These are phyloP conservation scores for Apis laboriosa DNA, from an alignment of 1,140 invertebrate genomes.

Conservation along the genomic window DNA sequence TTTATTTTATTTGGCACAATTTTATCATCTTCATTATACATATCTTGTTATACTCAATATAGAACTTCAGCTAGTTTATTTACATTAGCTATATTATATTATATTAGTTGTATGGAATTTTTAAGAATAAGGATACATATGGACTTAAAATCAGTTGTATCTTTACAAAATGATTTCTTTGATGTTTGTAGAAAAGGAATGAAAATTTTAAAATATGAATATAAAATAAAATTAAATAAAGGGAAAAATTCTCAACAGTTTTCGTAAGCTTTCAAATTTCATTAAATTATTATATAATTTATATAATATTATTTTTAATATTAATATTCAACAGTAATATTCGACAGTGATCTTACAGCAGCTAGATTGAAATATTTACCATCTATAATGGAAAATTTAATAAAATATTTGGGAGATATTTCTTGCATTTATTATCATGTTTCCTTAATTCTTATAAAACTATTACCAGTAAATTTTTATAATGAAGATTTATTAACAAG, in stretches of 20 bases:
- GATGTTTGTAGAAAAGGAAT: conserved; percentile 68
- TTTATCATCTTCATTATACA: conserved; percentile 41
- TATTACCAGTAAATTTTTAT: conserved; percentile 58
- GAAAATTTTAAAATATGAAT: conserved; percentile 70
- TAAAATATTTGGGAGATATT: conserved; percentile 67
- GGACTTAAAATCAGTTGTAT: conserved; percentile 65
- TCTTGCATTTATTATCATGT: conserved; percentile 63
- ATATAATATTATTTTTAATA: neutral
- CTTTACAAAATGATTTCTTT: conserved; percentile 71
- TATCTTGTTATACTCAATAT: conserved; percentile 42
- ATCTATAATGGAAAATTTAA: conserved; percentile 65
- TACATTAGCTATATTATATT: conserved; percentile 50
- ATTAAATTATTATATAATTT: conserved; percentile 4
- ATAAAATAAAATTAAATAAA: conserved; percentile 60
- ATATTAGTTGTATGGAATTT: conserved; percentile 55
- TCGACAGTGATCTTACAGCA: conserved; percentile 57
- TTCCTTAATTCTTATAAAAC: conserved; percentile 59
- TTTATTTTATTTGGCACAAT: conserved; percentile 57
- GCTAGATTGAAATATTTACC: conserved; percentile 69
- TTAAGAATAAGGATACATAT: conserved; percentile 43
- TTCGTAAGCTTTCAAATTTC: conserved; percentile 60
- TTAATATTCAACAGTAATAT: conserved; percentile 17
- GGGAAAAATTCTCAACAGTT: conserved; percentile 62
- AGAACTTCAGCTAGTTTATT: conserved; percentile 52
- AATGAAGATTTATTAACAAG: conserved; percentile 60